Conservation (phyloP, 2,113 vertebrate genomes). For the Pongo abelii region DNA sequence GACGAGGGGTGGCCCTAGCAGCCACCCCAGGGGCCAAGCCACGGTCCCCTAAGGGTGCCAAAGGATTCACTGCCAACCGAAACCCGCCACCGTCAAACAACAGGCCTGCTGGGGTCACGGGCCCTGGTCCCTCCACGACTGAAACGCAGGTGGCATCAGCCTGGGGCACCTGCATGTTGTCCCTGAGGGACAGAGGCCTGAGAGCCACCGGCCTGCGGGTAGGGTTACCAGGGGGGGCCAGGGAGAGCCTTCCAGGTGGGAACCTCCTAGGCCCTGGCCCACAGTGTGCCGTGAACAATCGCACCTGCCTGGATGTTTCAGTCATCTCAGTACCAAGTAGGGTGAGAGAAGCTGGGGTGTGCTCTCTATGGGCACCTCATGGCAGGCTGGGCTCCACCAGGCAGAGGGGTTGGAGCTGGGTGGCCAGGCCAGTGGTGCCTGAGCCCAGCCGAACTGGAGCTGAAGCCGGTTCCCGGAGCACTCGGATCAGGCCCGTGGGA, state of each 20-base stretch:
- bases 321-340: neutral
- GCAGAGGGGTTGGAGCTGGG: neutral
- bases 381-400: neutral
- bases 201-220: neutral
- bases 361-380: neutral
- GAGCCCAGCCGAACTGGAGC: neutral
- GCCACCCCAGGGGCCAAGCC: neutral
- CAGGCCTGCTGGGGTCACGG: neutral
- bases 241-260: neutral
- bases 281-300: neutral
- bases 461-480: neutral
- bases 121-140: neutral
- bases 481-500: too few species aligned
- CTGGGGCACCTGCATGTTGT: too few species aligned
- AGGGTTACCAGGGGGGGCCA: neutral
- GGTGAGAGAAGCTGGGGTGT: neutral
- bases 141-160: neutral
- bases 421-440: neutral
- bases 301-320: neutral
- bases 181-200: neutral
- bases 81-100: neutral
- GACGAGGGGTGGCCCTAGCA: neutral
- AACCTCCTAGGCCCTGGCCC: neutral
- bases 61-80: neutral
- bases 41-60: neutral